These are phyloP conservation scores for Antennarius striatus DNA, from an alignment of 2,113 vertebrate species.

Conservation along the genomic window DNA sequence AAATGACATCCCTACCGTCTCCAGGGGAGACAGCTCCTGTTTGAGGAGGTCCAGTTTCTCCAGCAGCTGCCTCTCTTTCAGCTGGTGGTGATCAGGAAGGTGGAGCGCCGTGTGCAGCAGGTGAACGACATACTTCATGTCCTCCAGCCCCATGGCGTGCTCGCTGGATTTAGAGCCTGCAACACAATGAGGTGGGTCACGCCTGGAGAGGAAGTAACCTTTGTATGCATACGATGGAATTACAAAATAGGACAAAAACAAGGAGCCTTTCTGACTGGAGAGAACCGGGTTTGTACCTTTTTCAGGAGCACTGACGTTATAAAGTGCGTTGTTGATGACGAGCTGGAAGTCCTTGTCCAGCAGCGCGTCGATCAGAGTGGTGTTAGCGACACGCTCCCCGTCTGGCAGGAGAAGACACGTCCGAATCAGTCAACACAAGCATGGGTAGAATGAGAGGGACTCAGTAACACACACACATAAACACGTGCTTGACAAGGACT, in stretches of 20 bases:
- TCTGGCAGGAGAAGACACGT: conserved; percentile 72
- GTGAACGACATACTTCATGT: conserved; percentile 85
- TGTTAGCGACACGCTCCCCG: conserved; percentile 80
- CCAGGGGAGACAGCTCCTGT: conserved; percentile 85
- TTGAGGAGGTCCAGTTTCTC: conserved; percentile 84
- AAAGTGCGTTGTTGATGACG: conserved; percentile 80
- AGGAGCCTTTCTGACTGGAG: background rate
- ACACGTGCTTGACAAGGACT: too few species aligned
- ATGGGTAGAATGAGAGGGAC: background rate
- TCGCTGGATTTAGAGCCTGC: conserved; percentile 76
- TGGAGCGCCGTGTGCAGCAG: conserved; percentile 85
- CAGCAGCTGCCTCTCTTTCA: conserved; percentile 83
- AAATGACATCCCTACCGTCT: conserved; percentile 80
- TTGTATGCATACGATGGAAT: too few species aligned
- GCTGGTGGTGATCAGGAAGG: conserved; percentile 82
- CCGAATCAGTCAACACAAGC: background rate
- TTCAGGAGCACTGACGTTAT: conserved; percentile 77
- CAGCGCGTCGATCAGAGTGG: conserved; percentile 83
- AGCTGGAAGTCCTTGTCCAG: conserved; percentile 88
- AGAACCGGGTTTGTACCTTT: conserved; percentile 77
- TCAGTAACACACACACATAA: too few species aligned
- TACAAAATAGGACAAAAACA: background rate
- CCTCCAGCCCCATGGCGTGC: conserved; percentile 73
- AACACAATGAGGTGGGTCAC: background rate
- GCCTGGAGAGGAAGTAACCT: too few species aligned